Evolutionary conservation across 1,140 invertebrate genomes (phyloP), one percentile per base, ranked within the genome.

Genomic region (Bilobella aurantiaca): DNA sequence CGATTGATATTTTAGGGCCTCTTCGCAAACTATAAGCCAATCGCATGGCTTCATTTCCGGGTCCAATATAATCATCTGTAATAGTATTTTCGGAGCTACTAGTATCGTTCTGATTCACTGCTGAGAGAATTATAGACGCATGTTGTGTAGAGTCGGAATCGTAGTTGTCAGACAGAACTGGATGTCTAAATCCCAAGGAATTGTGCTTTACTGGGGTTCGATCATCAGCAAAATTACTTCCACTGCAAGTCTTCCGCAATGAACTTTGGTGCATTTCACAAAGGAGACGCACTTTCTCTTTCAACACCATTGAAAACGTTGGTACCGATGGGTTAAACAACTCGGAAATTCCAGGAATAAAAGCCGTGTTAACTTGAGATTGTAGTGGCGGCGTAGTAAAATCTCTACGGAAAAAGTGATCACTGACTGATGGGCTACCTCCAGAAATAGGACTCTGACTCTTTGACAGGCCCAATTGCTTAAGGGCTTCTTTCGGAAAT

Each of bases 111-210:
- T 23, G 5, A 5, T 23, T 53, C 8, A 23, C 49, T 5, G 12
- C 49, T 53, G 49, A 53, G 49, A 53, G 49, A 53, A 53, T 53
- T 8, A 53, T 53, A 23, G 49, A 53, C 14, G 49, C 49, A 23
- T 53, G 49, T 53, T 53, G 49, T 14, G 49, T 53, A 23, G 49
- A 53, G 21, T 53, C 49, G 23, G 49, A 53, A 53, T 53, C 49
- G 23, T 53, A 53, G 49, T 53, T 12, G 37, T n/a, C n/a, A n/a
- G n/a, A n/a, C n/a, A n/a, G n/a, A n/a, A n/a, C n/a, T n/a, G n/a
- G n/a, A n/a, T n/a, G n/a, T n/a, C n/a, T n/a, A n/a, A 42, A n/a
- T 42, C 37, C 37, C 8, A n/a, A 12, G n/a, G 37, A 42, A 12
- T 8, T 12, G 8, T 42, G 49, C 49, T 53, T 53, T 5, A 53